Percentiles rank a stretch among this genome's conserved stretches.
These are phyloP conservation scores for Vultur gryphus DNA, from an alignment of 2,797 vertebrate species.

Conservation along the genomic window DNA sequence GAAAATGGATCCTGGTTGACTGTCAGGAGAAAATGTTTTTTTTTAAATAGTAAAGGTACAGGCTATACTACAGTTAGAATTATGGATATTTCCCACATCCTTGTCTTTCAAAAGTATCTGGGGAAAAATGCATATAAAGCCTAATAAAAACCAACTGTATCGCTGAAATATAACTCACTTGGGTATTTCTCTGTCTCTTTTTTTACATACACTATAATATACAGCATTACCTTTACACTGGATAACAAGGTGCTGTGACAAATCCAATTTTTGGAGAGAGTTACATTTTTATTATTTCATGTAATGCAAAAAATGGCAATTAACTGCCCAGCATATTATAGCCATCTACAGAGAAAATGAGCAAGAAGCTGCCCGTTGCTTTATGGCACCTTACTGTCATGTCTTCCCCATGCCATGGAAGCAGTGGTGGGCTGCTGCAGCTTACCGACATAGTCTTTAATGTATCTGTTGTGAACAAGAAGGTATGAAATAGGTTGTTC, in stretches of 20 bases:
- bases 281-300: neutral
- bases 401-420: accelerated
- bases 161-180: neutral
- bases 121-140: neutral
- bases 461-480: neutral
- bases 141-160: neutral
- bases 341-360: neutral
- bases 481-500: neutral
- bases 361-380: neutral
- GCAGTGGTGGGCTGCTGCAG: neutral
- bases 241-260: neutral
- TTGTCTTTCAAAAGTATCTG: neutral
- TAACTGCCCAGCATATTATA: neutral
- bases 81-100: neutral
- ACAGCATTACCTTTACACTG: neutral
- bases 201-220: neutral
- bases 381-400: accelerated
- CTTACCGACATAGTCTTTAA: accelerated
- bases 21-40: neutral
- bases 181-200: neutral
- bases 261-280: neutral
- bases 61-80: neutral
- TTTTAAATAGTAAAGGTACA: neutral
- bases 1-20: neutral
- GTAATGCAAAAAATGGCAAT: neutral